Evolutionary conservation across 2,797 vertebrate genomes (phyloP).

Genomic region (Protosalanx chinensis): DNA sequence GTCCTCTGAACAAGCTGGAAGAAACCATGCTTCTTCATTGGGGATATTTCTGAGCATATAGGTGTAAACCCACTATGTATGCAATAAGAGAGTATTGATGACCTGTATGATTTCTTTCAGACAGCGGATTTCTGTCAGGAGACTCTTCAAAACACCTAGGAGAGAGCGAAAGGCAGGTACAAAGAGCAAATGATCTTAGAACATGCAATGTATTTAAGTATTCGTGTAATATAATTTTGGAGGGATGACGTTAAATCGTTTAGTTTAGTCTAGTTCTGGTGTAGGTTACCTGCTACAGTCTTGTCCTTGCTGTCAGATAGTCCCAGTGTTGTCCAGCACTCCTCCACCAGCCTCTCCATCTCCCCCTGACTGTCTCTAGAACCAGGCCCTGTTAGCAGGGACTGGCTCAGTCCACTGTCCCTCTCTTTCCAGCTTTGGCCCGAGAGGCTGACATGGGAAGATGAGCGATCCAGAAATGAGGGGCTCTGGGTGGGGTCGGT

Average conservation of each 20-base stretch:
- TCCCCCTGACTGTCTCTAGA: conserved; percentile 35
- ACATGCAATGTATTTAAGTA: too few species aligned
- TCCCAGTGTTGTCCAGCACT: conserved; percentile 62
- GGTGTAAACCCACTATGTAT: neutral
- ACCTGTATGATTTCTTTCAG: conserved; percentile 71
- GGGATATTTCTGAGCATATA: too few species aligned
- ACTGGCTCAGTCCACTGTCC: conserved; percentile 60
- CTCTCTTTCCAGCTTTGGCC: conserved; percentile 51
- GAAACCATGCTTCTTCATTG: too few species aligned
- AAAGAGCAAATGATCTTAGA: conserved; percentile 5
- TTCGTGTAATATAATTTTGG: too few species aligned
- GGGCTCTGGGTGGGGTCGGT: conserved; percentile 42
- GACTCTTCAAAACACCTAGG: conserved; percentile 63
- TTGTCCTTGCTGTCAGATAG: conserved; percentile 40
- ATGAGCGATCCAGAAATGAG: conserved; percentile 10
- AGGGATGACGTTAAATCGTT: neutral
- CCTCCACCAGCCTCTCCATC: conserved; percentile 61
- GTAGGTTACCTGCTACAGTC: conserved; percentile 53
- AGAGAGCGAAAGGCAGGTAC: conserved; percentile 42
- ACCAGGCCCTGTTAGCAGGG: conserved; percentile 28
- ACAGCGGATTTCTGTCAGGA: conserved; percentile 68
- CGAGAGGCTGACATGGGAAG: conserved; percentile 34
- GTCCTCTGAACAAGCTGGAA: too few species aligned
- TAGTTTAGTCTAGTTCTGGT: neutral
- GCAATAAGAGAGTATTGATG: conserved; percentile 12